Evolutionary conservation across 2,113 vertebrate genomes (phyloP).

Genomic region (Carlito syrichta): DNA sequence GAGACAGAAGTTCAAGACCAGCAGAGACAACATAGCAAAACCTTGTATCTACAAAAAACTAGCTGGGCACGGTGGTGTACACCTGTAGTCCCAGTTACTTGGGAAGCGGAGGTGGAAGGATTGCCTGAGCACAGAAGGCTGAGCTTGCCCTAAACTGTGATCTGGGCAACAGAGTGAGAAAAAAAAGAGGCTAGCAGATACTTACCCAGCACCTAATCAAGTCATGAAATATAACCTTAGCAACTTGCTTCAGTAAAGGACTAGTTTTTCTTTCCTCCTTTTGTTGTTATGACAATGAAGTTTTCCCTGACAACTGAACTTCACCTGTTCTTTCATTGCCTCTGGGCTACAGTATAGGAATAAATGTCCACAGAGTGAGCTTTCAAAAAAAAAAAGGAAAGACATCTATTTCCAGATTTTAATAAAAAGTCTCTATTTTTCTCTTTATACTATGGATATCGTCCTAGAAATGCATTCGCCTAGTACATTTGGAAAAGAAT

Average conservation of each 20-base stretch:
- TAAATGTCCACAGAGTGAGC: neutral
- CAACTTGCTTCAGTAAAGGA: neutral
- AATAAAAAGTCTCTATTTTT: neutral
- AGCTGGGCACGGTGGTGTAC: too few species aligned
- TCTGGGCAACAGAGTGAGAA: too few species aligned
- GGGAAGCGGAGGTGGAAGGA: too few species aligned
- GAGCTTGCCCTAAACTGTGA: too few species aligned
- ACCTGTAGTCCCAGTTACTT: too few species aligned
- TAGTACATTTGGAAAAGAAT: neutral
- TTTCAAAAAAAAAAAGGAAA: neutral
- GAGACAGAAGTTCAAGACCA: too few species aligned
- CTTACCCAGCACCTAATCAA: neutral
- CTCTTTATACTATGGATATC: neutral
- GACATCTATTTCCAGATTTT: neutral
- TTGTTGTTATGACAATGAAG: rapidly evolving
- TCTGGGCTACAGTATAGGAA: neutral
- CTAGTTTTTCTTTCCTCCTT: neutral
- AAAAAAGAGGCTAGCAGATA: too few species aligned
- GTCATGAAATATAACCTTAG: neutral
- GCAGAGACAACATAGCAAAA: too few species aligned
- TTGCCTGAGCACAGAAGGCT: too few species aligned
- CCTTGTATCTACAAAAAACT: too few species aligned
- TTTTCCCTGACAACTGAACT: neutral
- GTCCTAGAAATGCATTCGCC: neutral
- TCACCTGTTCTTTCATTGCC: neutral